A percentile compares a stretch with the other conserved stretches of the same genome.
Conservation (phyloP, 2,113 vertebrate species). For the Syngnathus scovelli region DNA sequence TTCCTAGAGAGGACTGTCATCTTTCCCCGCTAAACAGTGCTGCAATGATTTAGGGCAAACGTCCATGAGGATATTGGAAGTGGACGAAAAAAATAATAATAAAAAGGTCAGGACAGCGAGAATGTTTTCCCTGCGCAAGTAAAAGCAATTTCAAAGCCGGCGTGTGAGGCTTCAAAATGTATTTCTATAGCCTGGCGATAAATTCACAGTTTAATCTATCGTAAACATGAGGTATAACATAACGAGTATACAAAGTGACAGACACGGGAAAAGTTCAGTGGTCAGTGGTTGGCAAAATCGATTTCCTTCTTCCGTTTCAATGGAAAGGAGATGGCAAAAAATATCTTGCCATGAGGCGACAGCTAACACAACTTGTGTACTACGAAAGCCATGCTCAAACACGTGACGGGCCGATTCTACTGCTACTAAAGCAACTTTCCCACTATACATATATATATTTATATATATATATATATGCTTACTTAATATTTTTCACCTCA, state of each 20-base stretch:
- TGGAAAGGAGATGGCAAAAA: background rate
- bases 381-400: slow-evolving; percentile 3
- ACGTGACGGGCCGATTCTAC: background rate
- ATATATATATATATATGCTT: too few species aligned
- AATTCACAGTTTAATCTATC: slow-evolving; percentile 40
- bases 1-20: slow-evolving; percentile 53
- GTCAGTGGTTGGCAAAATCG: slow-evolving; percentile 4
- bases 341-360: background rate
- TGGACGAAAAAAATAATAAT: too few species aligned
- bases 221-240: slow-evolving; percentile 34
- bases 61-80: slow-evolving; percentile 3
- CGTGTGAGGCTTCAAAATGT: slow-evolving; percentile 12
- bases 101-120: too few species aligned
- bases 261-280: slow-evolving; percentile 17
- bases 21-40: slow-evolving; percentile 49
- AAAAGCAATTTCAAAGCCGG: slow-evolving; percentile 10
- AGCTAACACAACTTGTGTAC: background rate
- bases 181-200: slow-evolving; percentile 7
- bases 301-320: slow-evolving; percentile 5
- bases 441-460: background rate
- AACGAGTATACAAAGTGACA: slow-evolving; percentile 5
- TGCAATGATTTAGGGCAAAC: slow-evolving; percentile 16
- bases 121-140: slow-evolving; percentile 45
- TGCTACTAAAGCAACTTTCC: background rate
- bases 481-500: background rate